Base-by-base conservation (phyloP, 23 tunicate species). In the Halocynthia aurantium region DNA sequence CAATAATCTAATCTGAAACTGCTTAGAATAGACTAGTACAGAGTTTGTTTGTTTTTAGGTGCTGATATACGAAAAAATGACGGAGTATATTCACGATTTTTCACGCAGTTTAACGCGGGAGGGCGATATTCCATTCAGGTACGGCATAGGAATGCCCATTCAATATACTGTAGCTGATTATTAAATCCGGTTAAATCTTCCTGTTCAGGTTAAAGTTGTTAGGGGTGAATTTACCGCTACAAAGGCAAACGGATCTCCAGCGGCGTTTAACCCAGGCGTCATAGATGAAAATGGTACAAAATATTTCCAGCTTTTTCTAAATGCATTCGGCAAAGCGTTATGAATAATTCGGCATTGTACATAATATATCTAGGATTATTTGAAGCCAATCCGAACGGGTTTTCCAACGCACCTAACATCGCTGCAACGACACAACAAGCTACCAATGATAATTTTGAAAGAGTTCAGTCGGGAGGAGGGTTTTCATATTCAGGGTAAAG, bases 71-170 rank as follows among this genome's bases (percentile, higher is more conserved):
- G 86, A 51, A 66, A 57, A 76, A 69, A 76, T 57, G 92, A 86
- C 80, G 92, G 92, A 7, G 78, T 86, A 8, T 86, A 86, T 50
- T 86, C 92, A 2, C 65, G 85, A 76, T 86, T 81, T 66, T 81
- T 81, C 81, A 81, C 85, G 17, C 78, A 66, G 7, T 86, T 68
- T 73, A 76, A 51, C 72, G 11, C 51, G 18, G 52, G 62, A 20
- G 92, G 92, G 52, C 62, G 86, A 74, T 86, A 86, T 61, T 76
- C 92, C 21, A 83, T 86, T 9, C 52, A 86, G 86, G 92, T 86
- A 52, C 44, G 44, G 2, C 44, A 31, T 31, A 31, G 4, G 44
- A 31, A 31, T 1, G 44, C 44, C 44, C 44, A 31, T 31, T 31
- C 4, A 1, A 31, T 31, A 31, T 31, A n/a, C n/a, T n/a, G n/a